phyloP scores from a whole-genome alignment of 2,888 invertebrate genomes.

The Ellobium chinense region DNA sequence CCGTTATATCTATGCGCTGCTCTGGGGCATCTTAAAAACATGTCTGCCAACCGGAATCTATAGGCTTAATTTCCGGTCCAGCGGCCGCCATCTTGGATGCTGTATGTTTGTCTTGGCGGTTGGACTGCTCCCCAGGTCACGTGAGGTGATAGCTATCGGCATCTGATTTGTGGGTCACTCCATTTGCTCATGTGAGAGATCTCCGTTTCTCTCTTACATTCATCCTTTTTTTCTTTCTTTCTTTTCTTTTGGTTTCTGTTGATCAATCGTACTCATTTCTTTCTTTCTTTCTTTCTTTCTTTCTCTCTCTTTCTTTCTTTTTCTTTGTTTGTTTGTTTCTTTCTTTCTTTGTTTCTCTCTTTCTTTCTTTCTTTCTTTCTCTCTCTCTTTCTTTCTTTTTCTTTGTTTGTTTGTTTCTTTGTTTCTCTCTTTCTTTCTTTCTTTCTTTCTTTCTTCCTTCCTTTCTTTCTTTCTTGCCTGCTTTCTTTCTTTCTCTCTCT shows the following conservation, averaged over 20 bases:
- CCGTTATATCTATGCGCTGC: no score
- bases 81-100: slow-evolving; percentile 21
- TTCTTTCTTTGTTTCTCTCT: neutral
- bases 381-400: neutral
- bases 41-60: slow-evolving; percentile 30
- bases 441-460: neutral
- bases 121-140: neutral
- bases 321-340: no score
- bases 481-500: neutral
- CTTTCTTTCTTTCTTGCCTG: neutral
- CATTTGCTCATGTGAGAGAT: no score
- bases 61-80: slow-evolving; percentile 39
- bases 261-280: no score
- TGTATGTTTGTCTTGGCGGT: slow-evolving; percentile 27
- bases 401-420: neutral
- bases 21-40: no score
- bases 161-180: slow-evolving; percentile 21
- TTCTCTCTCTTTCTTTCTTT: neutral
- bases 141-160: slow-evolving; percentile 18
- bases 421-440: neutral
- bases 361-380: neutral
- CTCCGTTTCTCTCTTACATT: neutral
- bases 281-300: neutral
- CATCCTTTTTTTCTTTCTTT: neutral
- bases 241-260: no score